Conservation (phyloP, 2,888 invertebrate genomes). For the Plebejus melissa region DNA sequence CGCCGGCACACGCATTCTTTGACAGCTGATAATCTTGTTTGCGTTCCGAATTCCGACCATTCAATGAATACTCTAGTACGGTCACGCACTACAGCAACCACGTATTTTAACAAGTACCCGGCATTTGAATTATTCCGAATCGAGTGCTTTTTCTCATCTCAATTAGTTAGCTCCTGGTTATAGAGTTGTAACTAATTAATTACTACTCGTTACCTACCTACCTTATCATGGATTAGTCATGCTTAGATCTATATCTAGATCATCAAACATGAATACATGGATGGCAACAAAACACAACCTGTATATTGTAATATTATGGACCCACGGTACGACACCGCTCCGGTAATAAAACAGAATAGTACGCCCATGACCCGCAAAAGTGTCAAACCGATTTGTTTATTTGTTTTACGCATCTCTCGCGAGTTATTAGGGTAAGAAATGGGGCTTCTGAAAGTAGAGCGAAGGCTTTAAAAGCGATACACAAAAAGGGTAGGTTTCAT, state of each 20-base stretch:
- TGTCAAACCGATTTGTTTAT: neutral
- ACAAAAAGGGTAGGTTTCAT: constrained; percentile 56
- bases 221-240: neutral
- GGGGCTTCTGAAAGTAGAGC: constrained; percentile 2
- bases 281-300: neutral
- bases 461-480: constrained; percentile 28
- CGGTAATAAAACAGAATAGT: neutral
- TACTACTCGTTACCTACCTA: neutral
- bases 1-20: constrained; percentile 60
- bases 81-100: constrained; percentile 30
- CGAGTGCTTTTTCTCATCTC: neutral
- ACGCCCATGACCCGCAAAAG: neutral
- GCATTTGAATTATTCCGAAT: neutral
- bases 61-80: constrained; percentile 41
- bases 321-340: neutral
- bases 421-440: constrained; percentile 11
- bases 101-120: constrained; percentile 16
- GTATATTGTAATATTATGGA: neutral
- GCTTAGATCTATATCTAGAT: neutral
- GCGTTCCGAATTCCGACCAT: constrained; percentile 49
- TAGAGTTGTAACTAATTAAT: neutral
- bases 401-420: constrained; percentile 1
- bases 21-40: constrained; percentile 57
- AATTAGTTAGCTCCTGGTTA: neutral
- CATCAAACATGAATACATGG: neutral